Conservation (phyloP, 2,797 vertebrate genomes). For the Siniperca undulata region DNA sequence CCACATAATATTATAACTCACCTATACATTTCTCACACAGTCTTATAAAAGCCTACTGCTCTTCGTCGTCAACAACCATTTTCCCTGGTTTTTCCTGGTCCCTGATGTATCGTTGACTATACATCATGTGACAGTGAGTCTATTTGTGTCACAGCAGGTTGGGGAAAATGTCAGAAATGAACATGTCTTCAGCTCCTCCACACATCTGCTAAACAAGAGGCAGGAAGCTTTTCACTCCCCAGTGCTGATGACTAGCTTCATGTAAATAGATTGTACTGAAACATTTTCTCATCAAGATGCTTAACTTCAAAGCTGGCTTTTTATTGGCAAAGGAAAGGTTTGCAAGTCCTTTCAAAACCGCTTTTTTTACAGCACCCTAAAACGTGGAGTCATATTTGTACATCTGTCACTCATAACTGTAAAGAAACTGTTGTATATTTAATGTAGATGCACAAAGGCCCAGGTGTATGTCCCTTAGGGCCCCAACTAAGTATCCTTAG, state of each 20-base stretch:
- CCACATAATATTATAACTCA: constrained; percentile 25
- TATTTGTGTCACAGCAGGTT: constrained; percentile 82
- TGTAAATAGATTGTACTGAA: neutral
- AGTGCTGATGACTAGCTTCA: constrained; percentile 20
- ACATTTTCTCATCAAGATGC: constrained; percentile 17
- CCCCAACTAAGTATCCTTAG: neutral
- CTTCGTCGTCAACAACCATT: constrained; percentile 21
- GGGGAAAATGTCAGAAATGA: constrained; percentile 74
- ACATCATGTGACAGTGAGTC: constrained; percentile 79
- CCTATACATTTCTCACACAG: constrained; percentile 32
- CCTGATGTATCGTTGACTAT: constrained; percentile 67
- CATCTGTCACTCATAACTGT: constrained; percentile 6
- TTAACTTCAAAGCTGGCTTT: constrained; percentile 35
- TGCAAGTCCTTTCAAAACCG: neutral
- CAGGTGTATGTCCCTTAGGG: neutral
- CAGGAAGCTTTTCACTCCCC: constrained; percentile 52
- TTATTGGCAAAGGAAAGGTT: neutral
- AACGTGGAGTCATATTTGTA: neutral
- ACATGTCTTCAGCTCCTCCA: constrained; percentile 66
- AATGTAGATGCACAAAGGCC: neutral
- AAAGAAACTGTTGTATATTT: neutral
- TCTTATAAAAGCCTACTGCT: constrained; percentile 43
- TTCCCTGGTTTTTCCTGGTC: constrained; percentile 27
- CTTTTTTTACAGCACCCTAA: neutral
- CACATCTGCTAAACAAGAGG: constrained; percentile 74